These are phyloP conservation scores for Nanorana parkeri DNA, from an alignment of 2,113 vertebrate species.

Conservation along the genomic window DNA sequence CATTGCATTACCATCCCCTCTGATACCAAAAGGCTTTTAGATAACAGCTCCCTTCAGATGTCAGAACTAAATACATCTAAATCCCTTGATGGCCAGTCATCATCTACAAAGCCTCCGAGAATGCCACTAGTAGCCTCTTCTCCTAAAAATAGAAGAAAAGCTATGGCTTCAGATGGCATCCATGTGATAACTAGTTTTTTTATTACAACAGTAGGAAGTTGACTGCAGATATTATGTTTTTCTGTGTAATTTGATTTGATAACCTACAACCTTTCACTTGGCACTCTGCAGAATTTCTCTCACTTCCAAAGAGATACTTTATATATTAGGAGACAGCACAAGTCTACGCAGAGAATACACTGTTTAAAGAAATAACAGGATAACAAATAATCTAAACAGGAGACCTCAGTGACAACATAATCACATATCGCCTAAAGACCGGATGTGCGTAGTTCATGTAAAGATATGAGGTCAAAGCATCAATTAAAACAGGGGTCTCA, in stretches of 20 bases:
- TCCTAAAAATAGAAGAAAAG: conserved; percentile 33
- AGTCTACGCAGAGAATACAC: neutral
- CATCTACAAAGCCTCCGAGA: conserved; percentile 27
- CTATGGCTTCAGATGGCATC: conserved; percentile 25
- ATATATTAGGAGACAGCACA: neutral
- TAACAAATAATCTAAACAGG: neutral
- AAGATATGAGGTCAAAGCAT: too few relatives aligned
- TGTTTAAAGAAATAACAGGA: neutral
- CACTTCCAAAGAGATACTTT: conserved; percentile 34
- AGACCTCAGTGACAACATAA: neutral
- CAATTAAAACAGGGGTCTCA: too few relatives aligned
- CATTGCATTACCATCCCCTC: conserved; percentile 4
- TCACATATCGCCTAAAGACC: conserved; percentile 2
- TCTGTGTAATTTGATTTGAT: conserved; percentile 46
- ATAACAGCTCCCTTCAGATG: conserved; percentile 27
- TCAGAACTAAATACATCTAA: conserved; percentile 38
- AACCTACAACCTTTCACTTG: conserved; percentile 36
- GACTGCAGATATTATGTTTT: conserved; percentile 37
- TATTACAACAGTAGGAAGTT: conserved; percentile 20
- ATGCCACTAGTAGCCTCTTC: conserved; percentile 14
- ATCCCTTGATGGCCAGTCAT: conserved; percentile 24
- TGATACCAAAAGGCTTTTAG: conserved; percentile 18
- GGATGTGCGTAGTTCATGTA: neutral
- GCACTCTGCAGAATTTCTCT: conserved; percentile 9
- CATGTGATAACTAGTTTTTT: conserved; percentile 42